Conservation (phyloP, 2,797 vertebrate species). For the Phylloscopus collybita region DNA sequence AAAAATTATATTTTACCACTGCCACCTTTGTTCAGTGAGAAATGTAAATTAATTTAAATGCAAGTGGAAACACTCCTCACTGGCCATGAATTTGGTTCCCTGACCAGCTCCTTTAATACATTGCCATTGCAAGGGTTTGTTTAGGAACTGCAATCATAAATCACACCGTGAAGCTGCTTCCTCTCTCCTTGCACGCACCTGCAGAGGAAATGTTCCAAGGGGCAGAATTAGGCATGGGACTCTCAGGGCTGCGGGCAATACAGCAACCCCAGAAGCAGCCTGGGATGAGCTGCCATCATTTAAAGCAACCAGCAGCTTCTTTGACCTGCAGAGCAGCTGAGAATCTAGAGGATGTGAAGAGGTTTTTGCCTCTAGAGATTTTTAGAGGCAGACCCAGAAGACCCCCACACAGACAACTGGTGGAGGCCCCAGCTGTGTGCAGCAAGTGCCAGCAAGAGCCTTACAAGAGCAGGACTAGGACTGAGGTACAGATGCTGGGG, state of each 20-base stretch:
- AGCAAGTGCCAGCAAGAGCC: neutral
- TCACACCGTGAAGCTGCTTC: neutral
- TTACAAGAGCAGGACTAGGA: neutral
- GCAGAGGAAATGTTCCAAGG: neutral
- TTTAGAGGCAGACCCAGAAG: neutral
- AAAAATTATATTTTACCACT: neutral
- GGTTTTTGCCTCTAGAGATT: neutral
- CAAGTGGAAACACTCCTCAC: neutral
- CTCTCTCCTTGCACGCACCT: neutral
- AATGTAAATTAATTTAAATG: neutral
- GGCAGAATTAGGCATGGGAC: neutral
- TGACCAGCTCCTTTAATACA: neutral
- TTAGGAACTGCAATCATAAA: neutral
- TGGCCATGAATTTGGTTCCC: constrained; percentile 15
- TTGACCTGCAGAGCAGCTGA: constrained; percentile 19
- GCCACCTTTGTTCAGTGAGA: neutral
- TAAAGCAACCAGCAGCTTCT: neutral
- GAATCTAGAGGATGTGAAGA: neutral
- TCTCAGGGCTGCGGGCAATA: neutral
- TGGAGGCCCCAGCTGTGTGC: neutral
- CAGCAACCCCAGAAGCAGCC: neutral
- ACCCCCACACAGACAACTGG: neutral
- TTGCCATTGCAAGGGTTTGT: neutral
- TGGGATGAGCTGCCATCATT: neutral
- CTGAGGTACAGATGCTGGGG: rapidly evolving